These are phyloP conservation scores for Caenorhabditis japonica DNA, from an alignment of 2,888 invertebrate species.

Conservation along the genomic window DNA sequence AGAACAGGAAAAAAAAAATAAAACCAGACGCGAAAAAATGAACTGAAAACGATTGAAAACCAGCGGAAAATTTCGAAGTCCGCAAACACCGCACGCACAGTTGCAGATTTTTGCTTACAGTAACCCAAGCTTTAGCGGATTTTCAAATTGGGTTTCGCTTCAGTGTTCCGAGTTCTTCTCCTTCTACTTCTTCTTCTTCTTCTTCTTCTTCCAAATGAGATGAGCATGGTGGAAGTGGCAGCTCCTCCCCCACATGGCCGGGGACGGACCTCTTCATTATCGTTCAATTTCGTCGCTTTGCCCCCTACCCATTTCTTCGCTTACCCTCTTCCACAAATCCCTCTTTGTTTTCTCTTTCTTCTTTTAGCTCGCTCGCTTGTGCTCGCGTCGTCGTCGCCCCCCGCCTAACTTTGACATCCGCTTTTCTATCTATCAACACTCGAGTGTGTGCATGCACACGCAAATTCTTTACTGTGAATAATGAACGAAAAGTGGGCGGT, in stretches of 20 bases:
- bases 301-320: constrained; percentile 11
- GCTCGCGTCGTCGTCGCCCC: constrained; percentile 7
- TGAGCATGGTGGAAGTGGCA: neutral
- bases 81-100: no score
- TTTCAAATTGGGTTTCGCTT: no score
- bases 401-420: constrained; percentile 30
- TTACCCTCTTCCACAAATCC: constrained; percentile 24
- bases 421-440: constrained; percentile 7
- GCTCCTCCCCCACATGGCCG: neutral
- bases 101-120: no score
- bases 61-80: no score
- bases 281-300: constrained; percentile 42
- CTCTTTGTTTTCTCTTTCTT: constrained; percentile 36
- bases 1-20: no score
- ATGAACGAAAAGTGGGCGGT: constrained; percentile 28
- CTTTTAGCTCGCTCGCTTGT: constrained; percentile 13
- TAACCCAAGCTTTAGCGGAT: no score
- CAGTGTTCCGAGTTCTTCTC: no score
- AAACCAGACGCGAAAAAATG: no score
- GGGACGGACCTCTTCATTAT: constrained; percentile 35
- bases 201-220: neutral
- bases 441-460: no score
- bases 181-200: no score
- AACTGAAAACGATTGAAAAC: no score
- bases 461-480: constrained; percentile 35